These are phyloP conservation scores for Lucinisca nassula DNA, from an alignment of 2,888 invertebrate species.

Conservation along the genomic window DNA sequence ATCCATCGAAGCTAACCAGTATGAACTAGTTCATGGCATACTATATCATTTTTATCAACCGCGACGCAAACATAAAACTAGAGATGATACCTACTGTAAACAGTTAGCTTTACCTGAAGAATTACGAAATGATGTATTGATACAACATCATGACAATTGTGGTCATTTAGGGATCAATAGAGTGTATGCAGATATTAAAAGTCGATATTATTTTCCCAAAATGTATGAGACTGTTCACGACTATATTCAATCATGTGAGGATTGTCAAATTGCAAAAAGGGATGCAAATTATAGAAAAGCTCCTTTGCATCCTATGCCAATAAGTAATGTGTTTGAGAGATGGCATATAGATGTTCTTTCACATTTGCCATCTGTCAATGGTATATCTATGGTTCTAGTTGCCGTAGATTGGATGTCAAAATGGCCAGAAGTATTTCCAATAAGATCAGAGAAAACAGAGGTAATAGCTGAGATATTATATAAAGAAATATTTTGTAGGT, in stretches of 20 bases:
- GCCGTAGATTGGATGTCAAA: not conserved
- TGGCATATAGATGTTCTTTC: slow-evolving; percentile 7
- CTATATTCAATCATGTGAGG: slow-evolving; percentile 48
- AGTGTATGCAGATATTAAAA: slow-evolving; percentile 21
- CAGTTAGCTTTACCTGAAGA: slow-evolving; percentile 39
- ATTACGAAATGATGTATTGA: slow-evolving; percentile 18
- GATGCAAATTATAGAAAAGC: not conserved
- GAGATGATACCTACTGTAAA: not conserved
- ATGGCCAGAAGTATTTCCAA: not conserved
- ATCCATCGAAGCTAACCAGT: slow-evolving; percentile 6
- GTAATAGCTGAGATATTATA: slow-evolving; percentile 64
- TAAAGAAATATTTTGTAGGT: slow-evolving; percentile 62
- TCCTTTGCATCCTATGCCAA: slow-evolving; percentile 7
- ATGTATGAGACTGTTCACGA: slow-evolving; percentile 40
- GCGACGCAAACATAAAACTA: not conserved
- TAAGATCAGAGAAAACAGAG: slow-evolving; percentile 47
- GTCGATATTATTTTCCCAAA: slow-evolving; percentile 32
- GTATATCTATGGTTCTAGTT: not conserved
- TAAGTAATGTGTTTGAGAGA: not conserved
- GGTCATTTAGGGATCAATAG: slow-evolving; percentile 38
- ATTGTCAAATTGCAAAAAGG: slow-evolving; percentile 39
- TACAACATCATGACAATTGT: slow-evolving; percentile 32
- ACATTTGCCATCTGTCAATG: slow-evolving; percentile 23
- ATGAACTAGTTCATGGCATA: slow-evolving; percentile 6
- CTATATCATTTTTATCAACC: slow-evolving; percentile 41